Conservation (phyloP, 2,113 vertebrate genomes). For the Cardinalis cardinalis region DNA sequence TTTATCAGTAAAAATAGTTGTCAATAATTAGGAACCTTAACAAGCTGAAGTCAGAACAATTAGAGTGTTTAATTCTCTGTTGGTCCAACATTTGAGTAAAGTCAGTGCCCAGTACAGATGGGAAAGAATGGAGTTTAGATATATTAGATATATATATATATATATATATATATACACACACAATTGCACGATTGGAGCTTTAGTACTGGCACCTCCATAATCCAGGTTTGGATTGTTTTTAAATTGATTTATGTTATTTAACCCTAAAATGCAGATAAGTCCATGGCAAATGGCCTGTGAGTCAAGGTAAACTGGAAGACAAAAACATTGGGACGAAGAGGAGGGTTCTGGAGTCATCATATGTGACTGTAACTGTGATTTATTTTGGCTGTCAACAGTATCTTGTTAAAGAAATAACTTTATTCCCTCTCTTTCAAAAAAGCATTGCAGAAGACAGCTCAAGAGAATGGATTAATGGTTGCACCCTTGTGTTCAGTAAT, state of each 20-base stretch:
- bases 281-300: neutral
- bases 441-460: neutral
- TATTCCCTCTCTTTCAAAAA: neutral
- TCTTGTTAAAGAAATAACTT: conserved; percentile 14
- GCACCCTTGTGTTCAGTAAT: conserved; percentile 8
- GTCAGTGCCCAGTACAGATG: neutral
- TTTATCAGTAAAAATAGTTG: neutral
- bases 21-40: neutral
- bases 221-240: neutral
- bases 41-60: neutral
- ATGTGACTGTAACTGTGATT: neutral
- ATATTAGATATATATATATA: too few relatives aligned
- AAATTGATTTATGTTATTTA: neutral
- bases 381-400: neutral
- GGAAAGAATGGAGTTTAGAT: neutral
- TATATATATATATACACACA: too few relatives aligned
- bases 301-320: neutral
- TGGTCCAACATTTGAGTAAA: neutral
- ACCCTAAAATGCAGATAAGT: neutral
- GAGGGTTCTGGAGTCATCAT: neutral
- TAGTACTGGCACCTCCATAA: neutral
- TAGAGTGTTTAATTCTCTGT: neutral
- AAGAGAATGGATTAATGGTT: conserved; percentile 28
- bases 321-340: neutral
- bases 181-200: neutral